Conservation (phyloP, 2,113 vertebrate species). For the Pongo abelii region DNA sequence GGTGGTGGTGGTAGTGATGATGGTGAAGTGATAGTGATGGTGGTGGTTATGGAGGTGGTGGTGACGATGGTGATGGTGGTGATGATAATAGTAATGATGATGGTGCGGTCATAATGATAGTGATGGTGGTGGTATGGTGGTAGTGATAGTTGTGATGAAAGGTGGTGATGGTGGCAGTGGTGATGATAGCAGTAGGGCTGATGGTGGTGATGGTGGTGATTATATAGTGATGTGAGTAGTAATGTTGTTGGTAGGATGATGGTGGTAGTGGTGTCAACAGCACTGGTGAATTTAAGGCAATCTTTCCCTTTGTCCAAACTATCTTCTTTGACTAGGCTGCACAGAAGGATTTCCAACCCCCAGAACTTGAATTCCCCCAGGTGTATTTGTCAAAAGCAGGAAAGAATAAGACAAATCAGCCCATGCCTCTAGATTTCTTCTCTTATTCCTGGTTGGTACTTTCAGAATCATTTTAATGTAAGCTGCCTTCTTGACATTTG, state of each 20-base stretch:
- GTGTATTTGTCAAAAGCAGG: neutral
- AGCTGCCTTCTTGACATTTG: neutral
- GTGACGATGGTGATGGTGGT: too few relatives aligned
- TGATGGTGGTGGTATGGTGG: too few relatives aligned
- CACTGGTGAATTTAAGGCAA: neutral
- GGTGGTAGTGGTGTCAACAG: fast-evolving
- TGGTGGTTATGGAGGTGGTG: too few relatives aligned
- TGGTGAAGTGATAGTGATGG: too few relatives aligned
- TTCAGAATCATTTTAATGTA: neutral
- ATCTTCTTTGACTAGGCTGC: neutral
- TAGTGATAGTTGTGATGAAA: neutral
- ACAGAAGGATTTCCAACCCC: neutral
- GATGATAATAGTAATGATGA: too few relatives aligned
- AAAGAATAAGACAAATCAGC: neutral
- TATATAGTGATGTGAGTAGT: fast-evolving
- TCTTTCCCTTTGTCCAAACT: neutral
- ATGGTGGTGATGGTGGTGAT: neutral
- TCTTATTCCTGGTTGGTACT: neutral
- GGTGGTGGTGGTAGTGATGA: neutral
- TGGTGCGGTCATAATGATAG: neutral
- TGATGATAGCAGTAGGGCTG: neutral
- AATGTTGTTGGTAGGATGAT: fast-evolving
- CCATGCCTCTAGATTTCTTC: neutral
- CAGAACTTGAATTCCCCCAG: neutral
- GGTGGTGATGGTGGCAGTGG: too few relatives aligned